These are phyloP conservation scores for Platycheirus rosarum DNA, from an alignment of 2,888 invertebrate species.

Conservation along the genomic window DNA sequence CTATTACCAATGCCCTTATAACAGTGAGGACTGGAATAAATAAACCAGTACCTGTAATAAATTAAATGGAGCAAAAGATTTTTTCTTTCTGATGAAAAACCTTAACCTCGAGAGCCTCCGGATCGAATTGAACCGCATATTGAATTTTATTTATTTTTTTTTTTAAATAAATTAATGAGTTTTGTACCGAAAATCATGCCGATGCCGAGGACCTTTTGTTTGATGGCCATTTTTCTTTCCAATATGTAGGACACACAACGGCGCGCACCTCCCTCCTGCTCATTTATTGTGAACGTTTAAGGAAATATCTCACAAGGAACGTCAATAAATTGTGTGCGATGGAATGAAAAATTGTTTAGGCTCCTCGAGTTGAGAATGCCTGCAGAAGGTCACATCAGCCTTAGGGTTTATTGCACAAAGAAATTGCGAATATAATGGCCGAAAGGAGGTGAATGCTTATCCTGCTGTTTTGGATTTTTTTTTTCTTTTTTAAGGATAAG, in stretches of 20 bases:
- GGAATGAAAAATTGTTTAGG: constrained; percentile 38
- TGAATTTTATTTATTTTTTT: background rate
- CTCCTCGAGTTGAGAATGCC: constrained; percentile 8
- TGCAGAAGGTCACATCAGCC: background rate
- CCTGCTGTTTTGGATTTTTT: constrained; percentile 30
- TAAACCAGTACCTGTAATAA: background rate
- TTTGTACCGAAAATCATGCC: constrained; percentile 18
- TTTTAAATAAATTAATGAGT: constrained; percentile 30
- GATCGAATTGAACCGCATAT: background rate
- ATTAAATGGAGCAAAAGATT: constrained; percentile 58
- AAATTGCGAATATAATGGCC: constrained; percentile 57
- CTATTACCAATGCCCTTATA: constrained; percentile 10
- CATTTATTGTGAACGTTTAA: constrained; percentile 13
- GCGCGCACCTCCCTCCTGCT: background rate
- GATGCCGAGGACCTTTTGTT: constrained; percentile 29
- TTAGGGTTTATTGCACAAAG: constrained; percentile 4
- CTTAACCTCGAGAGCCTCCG: background rate
- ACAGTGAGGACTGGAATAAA: constrained; percentile 30
- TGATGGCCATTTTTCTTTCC: constrained; percentile 38
- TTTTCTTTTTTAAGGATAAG: constrained; percentile 13
- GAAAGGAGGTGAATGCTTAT: constrained; percentile 17
- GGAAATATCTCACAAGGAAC: constrained; percentile 10
- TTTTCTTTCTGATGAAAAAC: constrained; percentile 6
- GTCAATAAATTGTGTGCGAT: constrained; percentile 48
- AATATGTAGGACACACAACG: background rate